A percentile compares a stretch with the other conserved stretches of the same genome.
Evolutionary conservation across 2,888 invertebrate species (phyloP).

Genomic region (Scaptomyza cyrtandrae): DNA sequence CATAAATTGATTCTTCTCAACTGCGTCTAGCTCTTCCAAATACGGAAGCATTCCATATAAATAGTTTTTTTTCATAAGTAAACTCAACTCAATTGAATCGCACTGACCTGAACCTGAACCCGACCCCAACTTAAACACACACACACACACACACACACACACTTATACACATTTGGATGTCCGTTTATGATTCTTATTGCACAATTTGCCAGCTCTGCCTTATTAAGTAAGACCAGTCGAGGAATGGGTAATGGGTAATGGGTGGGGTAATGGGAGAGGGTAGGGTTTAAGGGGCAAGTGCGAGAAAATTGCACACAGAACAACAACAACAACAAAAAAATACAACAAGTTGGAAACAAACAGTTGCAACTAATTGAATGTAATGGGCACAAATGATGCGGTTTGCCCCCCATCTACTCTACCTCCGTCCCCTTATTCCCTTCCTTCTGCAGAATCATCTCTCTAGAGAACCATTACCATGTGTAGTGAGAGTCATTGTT

Average conservation of each 20-base stretch:
- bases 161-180: background rate
- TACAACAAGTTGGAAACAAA: constrained; percentile 42
- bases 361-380: constrained; percentile 75
- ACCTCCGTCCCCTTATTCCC: too few relatives aligned
- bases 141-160: constrained; percentile 10
- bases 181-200: constrained; percentile 15
- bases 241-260: too few relatives aligned
- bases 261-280: background rate
- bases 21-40: constrained; percentile 15
- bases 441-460: background rate
- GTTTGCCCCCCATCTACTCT: constrained; percentile 13
- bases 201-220: constrained; percentile 32
- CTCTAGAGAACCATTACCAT: background rate
- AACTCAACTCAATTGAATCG: constrained; percentile 67
- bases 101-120: constrained; percentile 51
- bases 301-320: constrained; percentile 49
- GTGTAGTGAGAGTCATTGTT: background rate
- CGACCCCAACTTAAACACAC: constrained; percentile 41
- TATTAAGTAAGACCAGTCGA: constrained; percentile 45
- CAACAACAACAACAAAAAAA: constrained; percentile 22
- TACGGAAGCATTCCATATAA: constrained; percentile 61
- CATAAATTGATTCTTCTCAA: too few relatives aligned
- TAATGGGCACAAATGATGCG: constrained; percentile 74
- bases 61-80: constrained; percentile 1
- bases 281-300: constrained; percentile 40